phyloP scores from a whole-genome alignment of 1,140 invertebrate genomes.

The Aphaenogaster floridana region DNA sequence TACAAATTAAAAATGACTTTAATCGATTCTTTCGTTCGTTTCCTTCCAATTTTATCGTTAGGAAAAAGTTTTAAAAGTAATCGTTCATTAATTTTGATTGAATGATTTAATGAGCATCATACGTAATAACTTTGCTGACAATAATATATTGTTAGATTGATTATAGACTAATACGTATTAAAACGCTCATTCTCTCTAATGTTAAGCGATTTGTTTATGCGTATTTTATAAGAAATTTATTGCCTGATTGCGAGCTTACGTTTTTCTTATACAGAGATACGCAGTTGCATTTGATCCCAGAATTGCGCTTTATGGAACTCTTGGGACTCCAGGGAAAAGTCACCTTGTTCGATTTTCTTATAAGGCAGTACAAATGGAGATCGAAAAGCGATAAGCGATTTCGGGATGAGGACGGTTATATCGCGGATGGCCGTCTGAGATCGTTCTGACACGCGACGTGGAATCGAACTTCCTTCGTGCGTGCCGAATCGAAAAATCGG shows the following conservation, averaged over 20 bases:
- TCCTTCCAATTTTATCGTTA: not conserved
- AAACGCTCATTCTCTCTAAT: not conserved
- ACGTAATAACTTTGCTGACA: not conserved
- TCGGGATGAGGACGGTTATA: not conserved
- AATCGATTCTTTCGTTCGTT: not conserved
- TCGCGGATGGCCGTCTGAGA: conserved; percentile 1
- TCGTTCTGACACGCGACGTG: not conserved
- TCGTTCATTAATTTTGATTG: not conserved
- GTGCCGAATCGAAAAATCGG: conserved; percentile 74
- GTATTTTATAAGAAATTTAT: not conserved
- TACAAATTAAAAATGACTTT: not conserved
- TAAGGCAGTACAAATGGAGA: conserved; percentile 2
- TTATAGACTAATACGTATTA: not conserved
- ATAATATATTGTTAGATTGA: not conserved
- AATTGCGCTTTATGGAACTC: not conserved
- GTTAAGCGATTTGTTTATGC: not conserved
- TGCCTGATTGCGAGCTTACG: not conserved
- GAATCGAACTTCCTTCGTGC: conserved; percentile 25
- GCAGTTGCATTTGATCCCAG: not conserved
- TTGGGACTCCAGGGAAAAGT: not conserved
- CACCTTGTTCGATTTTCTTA: not conserved
- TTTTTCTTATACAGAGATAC: not conserved
- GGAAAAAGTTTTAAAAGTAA: not conserved
- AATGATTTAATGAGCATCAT: conserved; percentile 1
- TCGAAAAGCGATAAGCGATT: not conserved